These are phyloP conservation scores for Mesorhabditis sp. DNA, from an alignment of 2,888 invertebrate genomes.

Conservation along the genomic window DNA sequence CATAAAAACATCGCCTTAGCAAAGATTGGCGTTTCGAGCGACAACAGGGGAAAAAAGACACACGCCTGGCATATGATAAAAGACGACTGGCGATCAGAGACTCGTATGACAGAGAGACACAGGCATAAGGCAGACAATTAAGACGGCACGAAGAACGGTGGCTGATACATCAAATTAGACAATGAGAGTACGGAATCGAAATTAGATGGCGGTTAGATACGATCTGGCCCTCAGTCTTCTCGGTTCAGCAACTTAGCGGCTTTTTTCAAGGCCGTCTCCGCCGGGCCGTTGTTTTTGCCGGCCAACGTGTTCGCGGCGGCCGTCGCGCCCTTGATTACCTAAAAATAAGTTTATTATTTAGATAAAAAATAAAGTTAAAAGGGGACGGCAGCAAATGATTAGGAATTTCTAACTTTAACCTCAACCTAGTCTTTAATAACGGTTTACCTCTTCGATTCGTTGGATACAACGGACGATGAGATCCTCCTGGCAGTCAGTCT, in stretches of 20 bases:
- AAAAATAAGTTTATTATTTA: not conserved
- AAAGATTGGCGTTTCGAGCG: too few relatives aligned
- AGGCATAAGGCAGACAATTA: not conserved
- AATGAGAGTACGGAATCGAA: not conserved
- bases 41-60: too few relatives aligned
- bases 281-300: constrained; percentile 72
- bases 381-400: too few relatives aligned
- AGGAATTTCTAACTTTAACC: too few relatives aligned
- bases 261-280: constrained; percentile 86
- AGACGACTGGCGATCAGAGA: not conserved
- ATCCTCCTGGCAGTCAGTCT: constrained; percentile 93
- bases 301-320: constrained; percentile 89
- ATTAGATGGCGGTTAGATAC: constrained; percentile 71
- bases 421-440: too few relatives aligned
- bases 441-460: constrained; percentile 78
- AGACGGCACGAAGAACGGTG: not conserved
- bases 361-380: too few relatives aligned
- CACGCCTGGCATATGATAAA: too few relatives aligned
- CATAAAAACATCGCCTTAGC: too few relatives aligned
- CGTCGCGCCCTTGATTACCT: constrained; percentile 56
- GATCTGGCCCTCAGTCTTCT: constrained; percentile 97
- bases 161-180: not conserved
- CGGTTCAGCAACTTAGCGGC: constrained; percentile 81
- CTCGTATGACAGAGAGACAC: not conserved
- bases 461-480: constrained; percentile 95